Percentiles rank a stretch among this genome's conserved stretches.
Evolutionary conservation across 2,888 invertebrate species (phyloP).

Genomic region (Drosophila fungiperda): DNA sequence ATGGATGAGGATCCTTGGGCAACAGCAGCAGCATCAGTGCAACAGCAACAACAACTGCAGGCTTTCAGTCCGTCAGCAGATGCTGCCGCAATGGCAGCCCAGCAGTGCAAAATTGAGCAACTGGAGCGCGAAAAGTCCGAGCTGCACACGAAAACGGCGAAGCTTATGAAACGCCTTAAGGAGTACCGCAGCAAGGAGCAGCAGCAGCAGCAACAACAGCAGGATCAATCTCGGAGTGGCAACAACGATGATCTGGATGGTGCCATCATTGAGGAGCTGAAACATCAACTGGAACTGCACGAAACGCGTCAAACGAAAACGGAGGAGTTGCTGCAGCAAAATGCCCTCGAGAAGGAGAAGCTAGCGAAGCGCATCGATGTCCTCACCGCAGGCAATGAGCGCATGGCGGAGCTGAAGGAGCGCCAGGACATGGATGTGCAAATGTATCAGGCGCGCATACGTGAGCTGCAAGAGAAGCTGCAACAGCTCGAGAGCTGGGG

Average conservation of each 20-base stretch:
- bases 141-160: constrained; percentile 90
- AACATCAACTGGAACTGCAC: constrained; percentile 88
- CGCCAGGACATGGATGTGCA: constrained; percentile 91
- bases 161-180: constrained; percentile 93
- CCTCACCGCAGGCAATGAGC: constrained; percentile 90
- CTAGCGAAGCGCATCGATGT: constrained; percentile 90
- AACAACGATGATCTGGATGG: constrained; percentile 88
- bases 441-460: constrained; percentile 89
- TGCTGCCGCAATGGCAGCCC: constrained; percentile 15
- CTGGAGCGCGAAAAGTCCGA: constrained; percentile 88
- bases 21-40: constrained; percentile 85
- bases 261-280: constrained; percentile 93
- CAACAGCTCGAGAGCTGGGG: constrained; percentile 86
- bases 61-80: constrained; percentile 10
- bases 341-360: constrained; percentile 89
- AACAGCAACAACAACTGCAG: constrained; percentile 73
- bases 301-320: constrained; percentile 89
- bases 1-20: constrained; percentile 87
- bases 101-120: constrained; percentile 85
- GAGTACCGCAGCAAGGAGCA: constrained; percentile 88
- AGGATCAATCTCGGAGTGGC: constrained; percentile 10
- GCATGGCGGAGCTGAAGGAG: constrained; percentile 92
- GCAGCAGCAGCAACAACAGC: constrained; percentile 21
- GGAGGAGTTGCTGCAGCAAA: constrained; percentile 87
- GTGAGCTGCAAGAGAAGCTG: constrained; percentile 89